Conservation (phyloP, 2,113 vertebrate species). For the Agelaius tricolor region DNA sequence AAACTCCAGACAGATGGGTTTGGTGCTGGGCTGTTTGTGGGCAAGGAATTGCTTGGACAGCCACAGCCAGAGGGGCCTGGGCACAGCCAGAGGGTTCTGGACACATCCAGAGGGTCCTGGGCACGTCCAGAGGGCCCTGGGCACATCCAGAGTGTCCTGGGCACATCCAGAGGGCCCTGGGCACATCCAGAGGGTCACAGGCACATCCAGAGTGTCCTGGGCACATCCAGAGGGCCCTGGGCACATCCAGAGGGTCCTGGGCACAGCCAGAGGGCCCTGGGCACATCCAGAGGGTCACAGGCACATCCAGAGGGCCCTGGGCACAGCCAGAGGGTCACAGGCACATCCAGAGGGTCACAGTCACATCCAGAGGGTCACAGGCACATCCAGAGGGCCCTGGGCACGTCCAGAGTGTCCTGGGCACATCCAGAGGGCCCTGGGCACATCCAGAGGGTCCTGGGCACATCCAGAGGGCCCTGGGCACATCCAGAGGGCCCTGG, state of each 20-base stretch:
- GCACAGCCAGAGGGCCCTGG: fast-evolving
- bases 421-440: too few relatives aligned
- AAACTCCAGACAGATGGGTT: fast-evolving
- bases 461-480: neutral
- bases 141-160: fast-evolving
- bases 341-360: fast-evolving
- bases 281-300: fast-evolving
- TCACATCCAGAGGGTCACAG: fast-evolving
- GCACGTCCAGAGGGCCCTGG: too few relatives aligned
- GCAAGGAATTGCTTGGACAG: neutral
- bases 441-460: neutral
- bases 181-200: fast-evolving
- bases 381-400: fast-evolving
- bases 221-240: too few relatives aligned
- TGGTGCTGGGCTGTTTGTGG: neutral
- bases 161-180: too few relatives aligned
- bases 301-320: fast-evolving
- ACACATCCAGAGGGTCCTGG: fast-evolving
- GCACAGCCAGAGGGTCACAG: too few relatives aligned
- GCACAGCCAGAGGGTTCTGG: fast-evolving
- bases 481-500: fast-evolving
- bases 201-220: too few relatives aligned
- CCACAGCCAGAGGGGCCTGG: fast-evolving
- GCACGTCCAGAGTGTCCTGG: neutral
- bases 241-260: fast-evolving